Conservation (phyloP, 2,113 vertebrate species). For the Nasalis larvatus region DNA sequence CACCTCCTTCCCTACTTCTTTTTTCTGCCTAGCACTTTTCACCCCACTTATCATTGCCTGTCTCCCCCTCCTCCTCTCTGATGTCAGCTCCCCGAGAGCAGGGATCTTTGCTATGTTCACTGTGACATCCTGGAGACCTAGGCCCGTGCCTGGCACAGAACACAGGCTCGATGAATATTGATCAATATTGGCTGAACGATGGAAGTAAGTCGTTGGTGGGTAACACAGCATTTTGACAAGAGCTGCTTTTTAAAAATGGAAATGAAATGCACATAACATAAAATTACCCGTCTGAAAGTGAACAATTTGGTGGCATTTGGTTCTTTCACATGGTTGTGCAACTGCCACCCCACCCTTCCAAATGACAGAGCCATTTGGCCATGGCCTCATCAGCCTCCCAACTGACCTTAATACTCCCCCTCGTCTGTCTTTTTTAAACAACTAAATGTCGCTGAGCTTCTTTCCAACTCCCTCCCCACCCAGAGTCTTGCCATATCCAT, state of each 20-base stretch:
- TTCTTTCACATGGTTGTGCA: accelerated
- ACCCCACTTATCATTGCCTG: accelerated
- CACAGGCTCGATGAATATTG: accelerated
- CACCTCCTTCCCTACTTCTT: not conserved
- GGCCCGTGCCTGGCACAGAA: not conserved
- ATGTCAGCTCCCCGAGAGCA: not conserved
- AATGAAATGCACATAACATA: not conserved
- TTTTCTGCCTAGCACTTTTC: not conserved
- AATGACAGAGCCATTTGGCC: not conserved
- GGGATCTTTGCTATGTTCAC: no score
- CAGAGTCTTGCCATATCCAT: accelerated
- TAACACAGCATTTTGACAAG: not conserved
- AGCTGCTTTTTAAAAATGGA: not conserved
- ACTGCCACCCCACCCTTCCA: accelerated
- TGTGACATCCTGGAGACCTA: not conserved
- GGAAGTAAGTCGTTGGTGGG: not conserved
- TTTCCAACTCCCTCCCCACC: not conserved
- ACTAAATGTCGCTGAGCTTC: not conserved
- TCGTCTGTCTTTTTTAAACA: not conserved
- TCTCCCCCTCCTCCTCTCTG: not conserved
- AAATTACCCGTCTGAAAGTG: not conserved
- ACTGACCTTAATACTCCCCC: not conserved
- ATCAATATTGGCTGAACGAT: accelerated
- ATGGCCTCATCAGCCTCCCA: not conserved
- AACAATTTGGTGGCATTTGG: accelerated